phyloP scores from a whole-genome alignment of 2,113 vertebrate species.

The Xiphophorus couchianus region DNA sequence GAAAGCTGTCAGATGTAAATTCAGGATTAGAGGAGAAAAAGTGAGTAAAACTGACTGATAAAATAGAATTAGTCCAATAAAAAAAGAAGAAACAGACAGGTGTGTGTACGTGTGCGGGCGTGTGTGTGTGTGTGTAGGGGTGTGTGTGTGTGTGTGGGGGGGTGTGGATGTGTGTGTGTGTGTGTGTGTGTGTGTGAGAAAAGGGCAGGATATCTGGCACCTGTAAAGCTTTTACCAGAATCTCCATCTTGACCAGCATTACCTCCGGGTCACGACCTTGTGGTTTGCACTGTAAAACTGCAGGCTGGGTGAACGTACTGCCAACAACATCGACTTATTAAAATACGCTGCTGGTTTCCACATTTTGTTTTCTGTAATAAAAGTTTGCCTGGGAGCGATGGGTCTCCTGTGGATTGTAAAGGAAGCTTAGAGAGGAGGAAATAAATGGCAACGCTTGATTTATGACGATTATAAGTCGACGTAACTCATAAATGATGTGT shows the following conservation, averaged over 20 bases:
- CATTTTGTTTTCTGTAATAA: not conserved
- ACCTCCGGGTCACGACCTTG: too few relatives aligned
- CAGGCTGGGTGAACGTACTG: not conserved
- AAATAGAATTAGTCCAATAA: not conserved
- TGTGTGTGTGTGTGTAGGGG: not conserved
- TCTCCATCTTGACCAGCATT: not conserved
- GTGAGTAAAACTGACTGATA: not conserved
- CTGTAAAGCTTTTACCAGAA: not conserved
- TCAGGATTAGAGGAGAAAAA: not conserved
- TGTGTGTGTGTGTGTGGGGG: too few relatives aligned
- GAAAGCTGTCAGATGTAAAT: not conserved
- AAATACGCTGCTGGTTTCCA: not conserved
- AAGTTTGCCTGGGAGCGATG: not conserved
- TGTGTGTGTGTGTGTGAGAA: not conserved
- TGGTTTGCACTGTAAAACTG: not conserved
- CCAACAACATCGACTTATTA: too few relatives aligned
- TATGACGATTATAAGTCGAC: constrained; percentile 29
- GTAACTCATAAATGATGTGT: constrained; percentile 22
- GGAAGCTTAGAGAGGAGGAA: constrained; percentile 3
- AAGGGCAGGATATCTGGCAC: not conserved
- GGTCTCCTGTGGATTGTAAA: not conserved
- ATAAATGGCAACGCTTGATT: constrained; percentile 9
- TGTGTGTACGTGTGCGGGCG: too few relatives aligned
- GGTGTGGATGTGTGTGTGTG: not conserved
- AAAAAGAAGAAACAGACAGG: not conserved